Evolutionary conservation across 53 echinoderm and acorn worm species (phyloP), one percentile per base, ranked within the genome.

Genomic region (Astropecten irregularis): DNA sequence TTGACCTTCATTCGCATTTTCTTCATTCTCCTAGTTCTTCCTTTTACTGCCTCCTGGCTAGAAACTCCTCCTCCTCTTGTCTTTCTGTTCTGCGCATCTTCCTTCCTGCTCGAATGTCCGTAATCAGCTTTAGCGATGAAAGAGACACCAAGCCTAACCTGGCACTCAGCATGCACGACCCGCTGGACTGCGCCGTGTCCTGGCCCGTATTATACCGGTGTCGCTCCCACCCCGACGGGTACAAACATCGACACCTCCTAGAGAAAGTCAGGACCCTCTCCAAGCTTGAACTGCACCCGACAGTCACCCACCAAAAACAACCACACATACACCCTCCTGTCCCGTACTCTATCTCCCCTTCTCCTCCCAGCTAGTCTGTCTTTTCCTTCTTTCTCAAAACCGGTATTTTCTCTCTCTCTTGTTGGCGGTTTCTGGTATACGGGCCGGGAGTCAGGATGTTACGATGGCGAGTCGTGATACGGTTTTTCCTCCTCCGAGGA

Each of bases 21-120:
- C 18, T 18, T 54, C 54, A 7, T 54, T 11, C 18, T n/a, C 54
- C 54, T n/a, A 9, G 4, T 54, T 54, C 54, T 21, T 54, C 54
- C 18, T n/a, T n/a, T 21, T 54, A 11, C 42, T 42, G 42, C 42
- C 42, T 54, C 19, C 54, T 58, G 19, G 59, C 42, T 42, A 42
- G 42, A 42, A 42, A 58, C 30, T 29, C 20, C 1, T 42, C 42
- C 42, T 42, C 42, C 42, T 42, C 42, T 42, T 42, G 42, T 6
- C 42, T 11, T 42, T 6, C 42, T 6, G 6, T 42, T 42, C 11
- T 42, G 42, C 21, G 79, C 56, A 37, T 79, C 61, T 61, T 60
- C 79, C 79, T 79, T 79, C 79, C 79, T 79, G 79, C 61, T 62
- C 79, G 79, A 62, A 79, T 79, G 79, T n/a, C 79, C 59, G 19